Evolutionary conservation across 2,888 invertebrate species (phyloP), one percentile per base, ranked within the genome.

Genomic region (Yponomeuta evonymella): DNA sequence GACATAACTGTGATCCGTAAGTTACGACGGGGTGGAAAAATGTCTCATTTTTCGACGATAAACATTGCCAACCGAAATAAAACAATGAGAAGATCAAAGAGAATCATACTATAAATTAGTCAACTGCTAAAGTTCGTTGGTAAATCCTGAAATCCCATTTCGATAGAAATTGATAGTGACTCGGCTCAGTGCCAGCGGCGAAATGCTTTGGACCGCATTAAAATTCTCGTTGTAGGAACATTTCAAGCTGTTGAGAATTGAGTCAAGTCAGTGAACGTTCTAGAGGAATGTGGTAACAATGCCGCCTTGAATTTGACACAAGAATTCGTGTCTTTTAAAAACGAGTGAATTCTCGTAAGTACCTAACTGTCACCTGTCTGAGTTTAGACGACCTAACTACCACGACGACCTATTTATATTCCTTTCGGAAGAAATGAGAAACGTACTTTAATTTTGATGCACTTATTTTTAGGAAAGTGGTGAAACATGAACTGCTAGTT

Each of bases 161-260:
- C 84, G 81, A 85, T 80, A 85, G 87, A 84, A 87, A 88, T 85
- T 86, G 83, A 86, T 88, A 85, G 85, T 75, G 77, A 70, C 72
- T 81, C 90, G 90, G 90, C 87, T 71, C 36, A 1, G 65, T 70
- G 88, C 90, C 90, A 90, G 78, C 23, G 71, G 74, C 72, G 78
- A 80, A 83, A 76, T 86, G 82, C 87, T 86, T 58, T 83, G 82
- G 78, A 79, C 77, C 83, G 80, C 81, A 84, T 89, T 89, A 88
- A 89, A 86, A 89, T 86, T 87, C 82, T 85, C 82, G 83, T 79
- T 82, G 78, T 80, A 75, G 73, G 77, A 81, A 82, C 83, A 83
- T 83, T 70, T 83, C 80, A 78, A 76, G 77, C 75, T 76, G 68
- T 51, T 36, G 29, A 67, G 58, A 65, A 72, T 70, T 5, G 15